Evolutionary conservation across 2,888 invertebrate species (phyloP).

Genomic region (Xylota sylvarum): DNA sequence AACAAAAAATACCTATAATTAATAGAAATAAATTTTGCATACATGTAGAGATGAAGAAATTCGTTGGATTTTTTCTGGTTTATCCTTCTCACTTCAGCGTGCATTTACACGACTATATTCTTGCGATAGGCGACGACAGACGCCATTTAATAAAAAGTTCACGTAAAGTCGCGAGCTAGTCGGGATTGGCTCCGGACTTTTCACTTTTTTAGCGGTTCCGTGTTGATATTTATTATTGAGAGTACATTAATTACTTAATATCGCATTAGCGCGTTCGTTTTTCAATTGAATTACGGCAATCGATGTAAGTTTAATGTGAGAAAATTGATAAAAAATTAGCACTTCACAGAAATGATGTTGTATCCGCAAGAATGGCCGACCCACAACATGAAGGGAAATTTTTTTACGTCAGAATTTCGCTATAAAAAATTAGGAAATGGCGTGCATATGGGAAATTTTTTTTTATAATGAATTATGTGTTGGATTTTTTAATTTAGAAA

Average conservation of each 20-base stretch:
- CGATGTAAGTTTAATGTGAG: slow-evolving; percentile 85
- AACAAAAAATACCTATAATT: slow-evolving; percentile 69
- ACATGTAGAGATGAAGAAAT: slow-evolving; percentile 72
- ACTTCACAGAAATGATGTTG: slow-evolving; percentile 88
- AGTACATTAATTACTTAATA: slow-evolving; percentile 56
- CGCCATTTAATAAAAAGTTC: slow-evolving; percentile 76
- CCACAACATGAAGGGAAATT: slow-evolving; percentile 86
- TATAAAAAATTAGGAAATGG: slow-evolving; percentile 65
- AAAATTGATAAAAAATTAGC: slow-evolving; percentile 85
- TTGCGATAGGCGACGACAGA: slow-evolving; percentile 66
- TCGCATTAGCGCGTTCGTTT: slow-evolving; percentile 64
- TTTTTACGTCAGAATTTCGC: slow-evolving; percentile 72
- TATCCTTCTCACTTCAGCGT: slow-evolving; percentile 67
- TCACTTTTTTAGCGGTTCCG: slow-evolving; percentile 63
- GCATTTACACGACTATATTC: slow-evolving; percentile 72
- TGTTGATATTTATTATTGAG: slow-evolving; percentile 56
- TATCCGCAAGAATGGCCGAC: slow-evolving; percentile 90
- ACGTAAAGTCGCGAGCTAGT: slow-evolving; percentile 70
- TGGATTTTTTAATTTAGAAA: neutral
- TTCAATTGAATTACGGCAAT: slow-evolving; percentile 71
- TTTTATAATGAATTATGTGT: neutral
- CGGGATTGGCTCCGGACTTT: slow-evolving; percentile 60
- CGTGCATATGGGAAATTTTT: slow-evolving; percentile 45
- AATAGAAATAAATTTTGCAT: slow-evolving; percentile 70
- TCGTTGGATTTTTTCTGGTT: slow-evolving; percentile 55